Evolutionary conservation across 2,888 invertebrate species (phyloP).

Genomic region (Lochmaea capreae): DNA sequence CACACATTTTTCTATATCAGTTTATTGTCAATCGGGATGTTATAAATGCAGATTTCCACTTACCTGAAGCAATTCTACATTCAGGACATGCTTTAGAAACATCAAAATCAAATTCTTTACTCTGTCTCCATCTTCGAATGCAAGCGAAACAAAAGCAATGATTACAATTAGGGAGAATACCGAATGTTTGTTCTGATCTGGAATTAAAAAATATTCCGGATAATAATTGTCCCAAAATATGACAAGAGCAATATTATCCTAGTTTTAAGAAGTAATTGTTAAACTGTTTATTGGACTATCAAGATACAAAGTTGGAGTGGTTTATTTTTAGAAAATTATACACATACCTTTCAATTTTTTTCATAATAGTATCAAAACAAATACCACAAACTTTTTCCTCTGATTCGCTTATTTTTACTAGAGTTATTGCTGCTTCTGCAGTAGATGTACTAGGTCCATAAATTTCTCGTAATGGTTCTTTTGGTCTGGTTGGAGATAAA

Average conservation of each 20-base stretch:
- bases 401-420: constrained; percentile 43
- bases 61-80: constrained; percentile 51
- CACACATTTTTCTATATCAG: not conserved
- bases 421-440: constrained; percentile 35
- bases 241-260: too few species aligned
- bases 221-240: not conserved
- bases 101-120: constrained; percentile 52
- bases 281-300: too few species aligned
- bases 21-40: not conserved
- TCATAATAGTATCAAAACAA: constrained; percentile 50
- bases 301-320: too few species aligned
- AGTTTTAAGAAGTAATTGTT: too few species aligned
- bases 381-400: constrained; percentile 51
- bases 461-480: constrained; percentile 14
- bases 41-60: constrained; percentile 14
- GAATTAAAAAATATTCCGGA: constrained; percentile 14
- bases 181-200: constrained; percentile 48
- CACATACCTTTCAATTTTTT: constrained; percentile 41
- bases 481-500: constrained; percentile 33
- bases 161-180: constrained; percentile 53
- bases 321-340: not conserved
- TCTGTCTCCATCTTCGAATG: constrained; percentile 52
- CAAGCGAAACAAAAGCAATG: constrained; percentile 54
- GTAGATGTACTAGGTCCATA: constrained; percentile 46
- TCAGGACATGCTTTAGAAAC: constrained; percentile 54